These are phyloP conservation scores for Tragelaphus strepsiceros DNA, from an alignment of 2,113 vertebrate species.

Conservation along the genomic window DNA sequence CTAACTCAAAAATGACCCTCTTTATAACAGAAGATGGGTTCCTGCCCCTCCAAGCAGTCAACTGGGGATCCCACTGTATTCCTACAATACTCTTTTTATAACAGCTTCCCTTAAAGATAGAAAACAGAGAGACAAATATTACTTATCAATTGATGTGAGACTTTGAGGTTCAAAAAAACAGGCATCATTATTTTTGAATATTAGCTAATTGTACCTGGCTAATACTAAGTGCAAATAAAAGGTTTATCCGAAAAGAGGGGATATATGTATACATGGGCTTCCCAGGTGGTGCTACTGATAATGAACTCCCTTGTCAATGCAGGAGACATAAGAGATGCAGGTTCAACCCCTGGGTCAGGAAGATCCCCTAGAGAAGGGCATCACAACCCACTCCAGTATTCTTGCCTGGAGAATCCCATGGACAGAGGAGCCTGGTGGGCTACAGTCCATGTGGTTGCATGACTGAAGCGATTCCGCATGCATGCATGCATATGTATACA, in stretches of 20 bases:
- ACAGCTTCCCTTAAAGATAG: not conserved
- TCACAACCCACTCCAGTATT: not conserved
- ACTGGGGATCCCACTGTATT: not conserved
- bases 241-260: not conserved
- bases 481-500: not conserved
- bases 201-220: not conserved
- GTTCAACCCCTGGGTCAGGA: not conserved
- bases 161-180: not conserved
- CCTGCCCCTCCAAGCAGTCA: not conserved
- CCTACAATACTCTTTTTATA: not conserved
- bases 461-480: not conserved
- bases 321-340: not conserved
- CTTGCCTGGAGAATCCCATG: not conserved
- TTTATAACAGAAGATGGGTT: not conserved
- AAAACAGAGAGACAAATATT: not conserved
- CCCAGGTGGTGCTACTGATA: not conserved
- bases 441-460: not conserved
- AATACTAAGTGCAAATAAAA: not conserved
- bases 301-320: not conserved
- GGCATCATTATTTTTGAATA: not conserved
- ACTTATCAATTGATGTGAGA: not conserved
- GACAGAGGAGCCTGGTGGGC: not conserved
- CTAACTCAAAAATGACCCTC: not conserved
- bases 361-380: not conserved
- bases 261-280: not conserved